Percentiles rank a stretch among this genome's conserved stretches.
Evolutionary conservation across 2,113 vertebrate species (phyloP).

Genomic region (Lycaon pictus): DNA sequence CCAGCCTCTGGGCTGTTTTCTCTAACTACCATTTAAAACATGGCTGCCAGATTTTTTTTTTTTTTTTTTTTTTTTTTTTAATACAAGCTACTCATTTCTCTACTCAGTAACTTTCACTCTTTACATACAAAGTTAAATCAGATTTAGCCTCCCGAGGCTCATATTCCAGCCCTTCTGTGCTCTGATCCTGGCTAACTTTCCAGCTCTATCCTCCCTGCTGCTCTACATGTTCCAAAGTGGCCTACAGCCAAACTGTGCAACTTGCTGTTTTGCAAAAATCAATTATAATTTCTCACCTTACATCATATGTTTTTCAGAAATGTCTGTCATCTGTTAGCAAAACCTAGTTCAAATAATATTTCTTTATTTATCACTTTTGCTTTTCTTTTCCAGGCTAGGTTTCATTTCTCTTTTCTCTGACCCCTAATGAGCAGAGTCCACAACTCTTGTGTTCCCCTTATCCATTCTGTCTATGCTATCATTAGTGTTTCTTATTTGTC

Average conservation of each 20-base stretch:
- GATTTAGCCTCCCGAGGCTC: neutral
- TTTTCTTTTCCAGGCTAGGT: neutral
- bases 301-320: conserved; percentile 1
- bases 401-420: neutral
- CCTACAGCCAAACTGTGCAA: neutral
- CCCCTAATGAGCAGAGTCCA: neutral
- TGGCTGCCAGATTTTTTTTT: neutral
- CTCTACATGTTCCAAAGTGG: neutral
- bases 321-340: neutral
- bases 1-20: neutral
- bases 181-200: neutral
- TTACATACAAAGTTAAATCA: neutral
- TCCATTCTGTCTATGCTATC: neutral
- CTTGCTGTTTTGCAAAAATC: conserved; percentile 12
- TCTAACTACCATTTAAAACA: neutral
- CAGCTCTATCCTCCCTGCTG: neutral
- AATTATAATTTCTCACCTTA: conserved; percentile 34
- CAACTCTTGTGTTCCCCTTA: neutral
- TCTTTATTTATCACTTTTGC: neutral
- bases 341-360: neutral
- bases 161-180: neutral
- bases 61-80: neutral
- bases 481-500: neutral
- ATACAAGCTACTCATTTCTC: neutral
- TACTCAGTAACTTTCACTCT: neutral